These are phyloP conservation scores for Telmatochromis brichardi DNA, from an alignment of 2,113 vertebrate species.

Conservation along the genomic window DNA sequence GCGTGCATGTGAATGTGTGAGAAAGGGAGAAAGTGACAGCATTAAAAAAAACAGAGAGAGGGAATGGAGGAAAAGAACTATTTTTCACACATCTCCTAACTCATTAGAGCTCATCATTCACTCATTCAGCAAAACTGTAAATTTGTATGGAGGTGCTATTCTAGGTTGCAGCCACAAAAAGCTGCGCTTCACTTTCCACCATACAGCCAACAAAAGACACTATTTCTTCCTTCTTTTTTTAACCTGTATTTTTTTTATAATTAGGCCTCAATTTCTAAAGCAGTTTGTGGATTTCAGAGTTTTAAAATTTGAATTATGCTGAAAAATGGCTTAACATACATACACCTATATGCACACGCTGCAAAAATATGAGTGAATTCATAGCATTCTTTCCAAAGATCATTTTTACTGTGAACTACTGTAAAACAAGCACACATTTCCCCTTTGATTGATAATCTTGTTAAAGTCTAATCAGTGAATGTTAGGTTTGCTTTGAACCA, in stretches of 20 bases:
- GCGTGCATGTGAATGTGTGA: background rate
- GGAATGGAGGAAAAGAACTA: background rate
- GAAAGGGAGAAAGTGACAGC: background rate
- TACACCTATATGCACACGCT: background rate
- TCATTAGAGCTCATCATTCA: constrained; percentile 41
- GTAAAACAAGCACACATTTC: background rate
- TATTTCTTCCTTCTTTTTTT: background rate
- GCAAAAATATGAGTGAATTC: background rate
- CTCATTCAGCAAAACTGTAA: constrained; percentile 25
- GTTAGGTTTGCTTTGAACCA: background rate
- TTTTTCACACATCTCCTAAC: constrained; percentile 34
- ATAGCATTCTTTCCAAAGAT: background rate
- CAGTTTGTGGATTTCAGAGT: background rate
- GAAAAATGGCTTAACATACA: background rate
- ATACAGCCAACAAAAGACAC: background rate
- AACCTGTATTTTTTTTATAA: background rate
- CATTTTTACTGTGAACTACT: background rate
- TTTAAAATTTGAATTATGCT: background rate
- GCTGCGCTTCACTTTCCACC: background rate
- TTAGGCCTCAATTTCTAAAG: background rate
- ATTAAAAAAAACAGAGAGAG: background rate
- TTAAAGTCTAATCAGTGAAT: background rate
- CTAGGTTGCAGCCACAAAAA: background rate
- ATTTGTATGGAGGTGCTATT: constrained; percentile 28
- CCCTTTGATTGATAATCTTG: background rate